Evolutionary conservation across 2,113 vertebrate species (phyloP), one percentile per base, ranked within the genome.

Genomic region (Corvus moneduloides): DNA sequence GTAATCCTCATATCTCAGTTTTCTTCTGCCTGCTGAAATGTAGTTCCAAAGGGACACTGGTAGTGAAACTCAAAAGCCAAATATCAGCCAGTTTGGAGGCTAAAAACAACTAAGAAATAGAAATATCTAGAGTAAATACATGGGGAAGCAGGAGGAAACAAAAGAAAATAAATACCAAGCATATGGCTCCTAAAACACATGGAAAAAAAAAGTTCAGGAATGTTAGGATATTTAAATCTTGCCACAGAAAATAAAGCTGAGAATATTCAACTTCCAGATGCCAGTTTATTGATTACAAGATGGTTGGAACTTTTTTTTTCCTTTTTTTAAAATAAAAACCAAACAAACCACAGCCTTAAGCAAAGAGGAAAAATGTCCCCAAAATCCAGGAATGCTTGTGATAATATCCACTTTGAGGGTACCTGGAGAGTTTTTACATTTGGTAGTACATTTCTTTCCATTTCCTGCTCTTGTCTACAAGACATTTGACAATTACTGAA

Each of bases 221-320:
- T 39, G 48, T 49, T 72, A 61, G 7, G 52, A 56, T 89, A 94
- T 89, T 93, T 83, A 76, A 82, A 74, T 86, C 58, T 48, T 91
- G 44, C 48, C 37, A 78, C 11, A 51, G 58, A 95, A 85, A 94
- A 91, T 54, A 15, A 89, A 94, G 58, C 44, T 73, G 44, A 27
- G 86, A 93, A 93, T 68, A 83, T 96, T 94, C 89, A 93, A 89
- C 67, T 84, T 93, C 92, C 91, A 96, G 85, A 95, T 96, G 89
- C 48, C 62, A 85, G 28, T 82, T 96, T 93, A 93, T 51, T 63
- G 93, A 92, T 89, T 91, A 30, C 24, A 52, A 79, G 61, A 91
- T 62, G 83, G 39, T 15, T 23, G 18, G 13, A 18, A 0, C 1
- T 39, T 71, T 44, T 49, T 9, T 18, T 55, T 48, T 44, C 2